phyloP scores from a whole-genome alignment of 2,888 invertebrate genomes.

The Caenorhabditis sp. region DNA sequence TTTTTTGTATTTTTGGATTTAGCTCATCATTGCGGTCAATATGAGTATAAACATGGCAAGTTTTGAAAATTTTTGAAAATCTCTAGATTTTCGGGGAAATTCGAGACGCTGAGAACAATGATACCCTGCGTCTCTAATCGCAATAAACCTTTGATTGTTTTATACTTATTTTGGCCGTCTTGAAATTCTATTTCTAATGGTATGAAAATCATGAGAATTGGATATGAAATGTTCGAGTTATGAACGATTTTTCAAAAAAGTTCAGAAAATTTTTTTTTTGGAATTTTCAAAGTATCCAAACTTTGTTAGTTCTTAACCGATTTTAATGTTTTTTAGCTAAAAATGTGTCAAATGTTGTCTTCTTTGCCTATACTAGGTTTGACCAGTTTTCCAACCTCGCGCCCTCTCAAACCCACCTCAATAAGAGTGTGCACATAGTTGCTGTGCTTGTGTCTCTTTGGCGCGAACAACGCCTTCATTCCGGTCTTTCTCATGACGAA shows the following conservation, averaged over 20 bases:
- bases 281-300: too few species aligned
- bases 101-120: too few species aligned
- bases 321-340: background rate
- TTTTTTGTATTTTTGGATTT: too few species aligned
- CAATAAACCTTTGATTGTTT: too few species aligned
- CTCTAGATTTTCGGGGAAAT: too few species aligned
- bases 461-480: slow-evolving; percentile 87
- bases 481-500: slow-evolving; percentile 88
- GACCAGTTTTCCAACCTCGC: background rate
- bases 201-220: background rate
- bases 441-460: slow-evolving; percentile 87
- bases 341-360: background rate
- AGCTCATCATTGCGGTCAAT: too few species aligned
- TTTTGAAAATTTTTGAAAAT: too few species aligned
- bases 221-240: background rate
- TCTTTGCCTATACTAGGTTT: background rate
- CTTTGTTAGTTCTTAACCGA: background rate
- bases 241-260: background rate
- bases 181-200: background rate
- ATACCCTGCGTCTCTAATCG: too few species aligned
- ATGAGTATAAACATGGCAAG: too few species aligned
- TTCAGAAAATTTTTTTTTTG: background rate
- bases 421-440: slow-evolving; percentile 85
- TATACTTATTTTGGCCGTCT: background rate
- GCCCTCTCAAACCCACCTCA: slow-evolving; percentile 36